Conservation (phyloP, 2,797 vertebrate species). For the Melanotaenia nigrans region DNA sequence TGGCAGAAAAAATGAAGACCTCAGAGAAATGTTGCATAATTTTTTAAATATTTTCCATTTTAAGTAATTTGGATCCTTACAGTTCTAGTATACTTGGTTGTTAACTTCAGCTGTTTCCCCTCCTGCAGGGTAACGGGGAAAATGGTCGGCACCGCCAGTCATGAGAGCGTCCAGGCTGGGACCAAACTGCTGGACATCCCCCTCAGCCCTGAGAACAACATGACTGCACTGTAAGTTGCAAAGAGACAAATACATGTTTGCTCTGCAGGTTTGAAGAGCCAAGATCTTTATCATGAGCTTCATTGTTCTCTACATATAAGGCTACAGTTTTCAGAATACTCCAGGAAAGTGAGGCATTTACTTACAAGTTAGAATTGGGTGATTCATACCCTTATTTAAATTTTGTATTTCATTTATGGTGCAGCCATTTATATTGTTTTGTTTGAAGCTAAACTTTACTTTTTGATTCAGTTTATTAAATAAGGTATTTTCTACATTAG, state of each 20-base stretch:
- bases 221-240: slow-evolving; percentile 90
- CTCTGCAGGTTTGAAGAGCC: not conserved
- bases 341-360: not conserved
- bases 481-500: not conserved
- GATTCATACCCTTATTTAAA: not conserved
- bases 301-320: not conserved
- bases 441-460: not conserved
- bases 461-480: not conserved
- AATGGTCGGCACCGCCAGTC: slow-evolving; percentile 93
- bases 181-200: slow-evolving; percentile 94
- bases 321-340: not conserved
- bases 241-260: not conserved
- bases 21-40: not conserved
- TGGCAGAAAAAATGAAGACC: no score
- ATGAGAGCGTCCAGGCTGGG: slow-evolving; percentile 91
- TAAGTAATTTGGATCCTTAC: no score
- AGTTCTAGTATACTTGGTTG: not conserved
- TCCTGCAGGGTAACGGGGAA: slow-evolving; percentile 89
- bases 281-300: not conserved
- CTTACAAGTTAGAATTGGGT: not conserved
- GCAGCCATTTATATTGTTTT: not conserved
- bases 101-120: not conserved
- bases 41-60: not conserved
- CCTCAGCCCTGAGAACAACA: slow-evolving; percentile 91
- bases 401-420: not conserved